Conservation (phyloP, 2,113 vertebrate species). For the Peromyscus leucopus region DNA sequence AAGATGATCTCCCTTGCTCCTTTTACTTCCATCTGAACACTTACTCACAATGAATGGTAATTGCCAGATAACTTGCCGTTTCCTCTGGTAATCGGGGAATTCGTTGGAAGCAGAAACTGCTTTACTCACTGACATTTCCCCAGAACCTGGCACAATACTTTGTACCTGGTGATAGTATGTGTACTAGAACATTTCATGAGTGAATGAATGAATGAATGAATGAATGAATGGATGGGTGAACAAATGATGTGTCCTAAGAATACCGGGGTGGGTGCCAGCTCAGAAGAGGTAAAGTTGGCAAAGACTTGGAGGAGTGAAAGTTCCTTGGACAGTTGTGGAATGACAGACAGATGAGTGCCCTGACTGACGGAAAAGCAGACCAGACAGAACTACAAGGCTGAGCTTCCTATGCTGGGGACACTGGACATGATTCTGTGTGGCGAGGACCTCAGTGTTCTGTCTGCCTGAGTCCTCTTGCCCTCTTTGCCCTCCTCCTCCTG, state of each 20-base stretch:
- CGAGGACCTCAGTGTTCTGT: not conserved
- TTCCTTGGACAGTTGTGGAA: not conserved
- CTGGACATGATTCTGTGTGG: not conserved
- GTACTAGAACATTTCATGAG: not conserved
- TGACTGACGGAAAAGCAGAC: not conserved
- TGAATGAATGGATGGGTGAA: slow-evolving; percentile 19
- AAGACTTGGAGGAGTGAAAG: not conserved
- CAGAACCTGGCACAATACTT: not conserved
- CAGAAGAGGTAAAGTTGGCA: not conserved
- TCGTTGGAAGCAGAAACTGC: not conserved
- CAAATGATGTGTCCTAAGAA: not conserved
- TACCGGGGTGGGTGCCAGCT: not conserved
- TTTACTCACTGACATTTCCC: not conserved
- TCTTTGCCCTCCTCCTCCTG: not conserved
- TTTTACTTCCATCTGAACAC: not conserved
- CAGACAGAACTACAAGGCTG: not conserved
- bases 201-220: slow-evolving; percentile 23
- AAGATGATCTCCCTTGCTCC: slow-evolving; percentile 43
- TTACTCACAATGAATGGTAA: slow-evolving; percentile 7
- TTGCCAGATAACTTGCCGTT: not conserved
- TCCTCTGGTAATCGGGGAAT: not conserved
- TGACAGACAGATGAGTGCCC: not conserved
- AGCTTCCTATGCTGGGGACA: not conserved
- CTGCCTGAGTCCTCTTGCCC: not conserved
- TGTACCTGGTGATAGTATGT: not conserved